Evolutionary conservation across 2,113 vertebrate genomes (phyloP).

Genomic region (Pelusios castaneus): DNA sequence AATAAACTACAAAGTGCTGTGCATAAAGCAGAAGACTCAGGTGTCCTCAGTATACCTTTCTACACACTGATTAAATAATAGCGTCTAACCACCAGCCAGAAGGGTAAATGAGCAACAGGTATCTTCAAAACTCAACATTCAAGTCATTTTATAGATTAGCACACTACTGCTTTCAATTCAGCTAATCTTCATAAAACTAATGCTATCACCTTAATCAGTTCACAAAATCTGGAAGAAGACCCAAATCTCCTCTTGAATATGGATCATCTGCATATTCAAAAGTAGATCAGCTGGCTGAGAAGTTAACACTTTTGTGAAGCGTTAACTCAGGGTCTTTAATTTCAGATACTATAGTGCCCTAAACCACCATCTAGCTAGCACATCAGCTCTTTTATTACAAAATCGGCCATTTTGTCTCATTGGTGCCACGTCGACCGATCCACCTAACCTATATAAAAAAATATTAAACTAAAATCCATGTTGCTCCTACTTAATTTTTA

Average conservation of each 20-base stretch:
- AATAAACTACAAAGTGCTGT: not conserved
- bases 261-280: not conserved
- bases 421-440: not conserved
- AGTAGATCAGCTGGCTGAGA: not conserved
- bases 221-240: conserved; percentile 8
- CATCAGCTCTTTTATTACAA: not conserved
- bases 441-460: not conserved
- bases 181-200: not conserved
- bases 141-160: not conserved
- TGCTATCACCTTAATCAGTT: not conserved
- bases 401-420: not conserved
- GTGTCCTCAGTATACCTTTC: not conserved
- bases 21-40: not conserved
- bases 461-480: not conserved
- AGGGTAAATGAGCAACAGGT: not conserved
- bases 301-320: not conserved
- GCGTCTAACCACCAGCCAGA: not conserved
- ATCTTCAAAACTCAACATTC: not conserved
- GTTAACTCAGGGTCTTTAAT: not conserved
- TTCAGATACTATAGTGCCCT: not conserved
- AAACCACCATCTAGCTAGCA: not conserved
- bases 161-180: not conserved
- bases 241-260: not conserved
- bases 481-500: rapidly evolving
- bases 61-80: not conserved